Conservation (phyloP, 2,113 vertebrate genomes). For the Rhegmatorhina hoffmannsi region DNA sequence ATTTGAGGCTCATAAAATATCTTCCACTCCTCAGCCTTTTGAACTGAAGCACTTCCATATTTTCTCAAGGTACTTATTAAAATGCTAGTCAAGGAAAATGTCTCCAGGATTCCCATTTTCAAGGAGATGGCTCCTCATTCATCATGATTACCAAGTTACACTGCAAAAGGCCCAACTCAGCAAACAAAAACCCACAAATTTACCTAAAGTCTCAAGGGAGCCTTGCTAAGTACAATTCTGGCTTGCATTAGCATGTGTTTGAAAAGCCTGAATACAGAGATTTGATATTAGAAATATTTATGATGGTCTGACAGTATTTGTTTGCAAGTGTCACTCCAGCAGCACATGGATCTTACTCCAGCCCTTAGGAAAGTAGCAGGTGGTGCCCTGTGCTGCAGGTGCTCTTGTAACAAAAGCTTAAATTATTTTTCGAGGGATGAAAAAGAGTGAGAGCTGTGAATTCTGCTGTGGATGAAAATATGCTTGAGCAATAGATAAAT, state of each 20-base stretch:
- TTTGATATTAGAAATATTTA: neutral
- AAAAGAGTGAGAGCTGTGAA: neutral
- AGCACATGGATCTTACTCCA: neutral
- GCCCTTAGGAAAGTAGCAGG: neutral
- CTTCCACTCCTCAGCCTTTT: neutral
- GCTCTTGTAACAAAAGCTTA: neutral
- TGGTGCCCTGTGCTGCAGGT: neutral
- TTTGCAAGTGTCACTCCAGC: neutral
- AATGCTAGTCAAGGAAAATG: neutral
- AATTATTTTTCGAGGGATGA: neutral
- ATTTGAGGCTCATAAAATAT: neutral
- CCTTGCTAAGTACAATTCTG: neutral
- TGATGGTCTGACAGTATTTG: neutral
- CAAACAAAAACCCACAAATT: neutral
- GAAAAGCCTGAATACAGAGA: neutral
- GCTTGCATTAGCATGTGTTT: neutral
- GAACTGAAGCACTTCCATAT: neutral
- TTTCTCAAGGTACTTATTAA: constrained; percentile 12
- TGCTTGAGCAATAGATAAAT: neutral
- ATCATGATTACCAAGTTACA: neutral
- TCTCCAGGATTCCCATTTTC: neutral
- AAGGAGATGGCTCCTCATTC: neutral
- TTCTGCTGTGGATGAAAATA: neutral
- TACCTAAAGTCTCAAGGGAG: neutral
- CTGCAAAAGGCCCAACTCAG: neutral